Percentiles rank a stretch among this genome's conserved stretches.
phyloP scores from a whole-genome alignment of 2,888 invertebrate genomes.

The Ganaspis brasiliensis region DNA sequence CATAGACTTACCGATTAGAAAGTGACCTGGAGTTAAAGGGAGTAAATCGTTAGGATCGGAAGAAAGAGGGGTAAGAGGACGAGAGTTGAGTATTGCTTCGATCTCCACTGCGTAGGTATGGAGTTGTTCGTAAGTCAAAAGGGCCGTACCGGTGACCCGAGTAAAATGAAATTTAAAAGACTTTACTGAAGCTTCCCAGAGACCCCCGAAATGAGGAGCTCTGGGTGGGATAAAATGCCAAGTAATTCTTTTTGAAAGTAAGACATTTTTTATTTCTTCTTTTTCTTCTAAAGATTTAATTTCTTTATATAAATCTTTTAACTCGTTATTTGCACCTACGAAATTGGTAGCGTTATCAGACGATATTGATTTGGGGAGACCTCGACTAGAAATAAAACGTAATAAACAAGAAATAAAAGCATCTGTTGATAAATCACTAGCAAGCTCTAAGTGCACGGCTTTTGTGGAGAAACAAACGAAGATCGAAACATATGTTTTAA shows the following conservation, averaged over 20 bases:
- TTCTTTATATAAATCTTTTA: slow-evolving; percentile 45
- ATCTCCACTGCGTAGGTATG: slow-evolving; percentile 48
- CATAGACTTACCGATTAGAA: slow-evolving; percentile 65
- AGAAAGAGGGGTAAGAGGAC: slow-evolving; percentile 61
- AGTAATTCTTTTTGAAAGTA: neutral
- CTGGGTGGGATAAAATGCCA: slow-evolving; percentile 31
- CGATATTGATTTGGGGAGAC: slow-evolving; percentile 54
- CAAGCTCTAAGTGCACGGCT: slow-evolving; percentile 67
- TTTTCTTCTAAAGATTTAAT: neutral
- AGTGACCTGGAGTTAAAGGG: slow-evolving; percentile 68
- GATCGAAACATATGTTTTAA: slow-evolving; percentile 61
- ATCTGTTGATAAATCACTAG: slow-evolving; percentile 58
- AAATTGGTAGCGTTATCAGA: slow-evolving; percentile 67
- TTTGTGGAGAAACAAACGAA: slow-evolving; percentile 67
- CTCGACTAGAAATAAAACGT: slow-evolving; percentile 62
- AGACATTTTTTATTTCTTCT: neutral
- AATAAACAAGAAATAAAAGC: slow-evolving; percentile 60
- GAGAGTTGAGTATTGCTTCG: slow-evolving; percentile 59
- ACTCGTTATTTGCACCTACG: slow-evolving; percentile 57
- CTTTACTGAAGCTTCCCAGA: slow-evolving; percentile 15
- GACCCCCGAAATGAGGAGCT: slow-evolving; percentile 13
- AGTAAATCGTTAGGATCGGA: slow-evolving; percentile 58
- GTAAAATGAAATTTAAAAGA: slow-evolving; percentile 16
- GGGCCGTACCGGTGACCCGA: neutral
- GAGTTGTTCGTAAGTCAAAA: slow-evolving; percentile 16